Evolutionary conservation across 2,113 vertebrate species (phyloP), one percentile per base, ranked within the genome.

Genomic region (Scortum barcoo): DNA sequence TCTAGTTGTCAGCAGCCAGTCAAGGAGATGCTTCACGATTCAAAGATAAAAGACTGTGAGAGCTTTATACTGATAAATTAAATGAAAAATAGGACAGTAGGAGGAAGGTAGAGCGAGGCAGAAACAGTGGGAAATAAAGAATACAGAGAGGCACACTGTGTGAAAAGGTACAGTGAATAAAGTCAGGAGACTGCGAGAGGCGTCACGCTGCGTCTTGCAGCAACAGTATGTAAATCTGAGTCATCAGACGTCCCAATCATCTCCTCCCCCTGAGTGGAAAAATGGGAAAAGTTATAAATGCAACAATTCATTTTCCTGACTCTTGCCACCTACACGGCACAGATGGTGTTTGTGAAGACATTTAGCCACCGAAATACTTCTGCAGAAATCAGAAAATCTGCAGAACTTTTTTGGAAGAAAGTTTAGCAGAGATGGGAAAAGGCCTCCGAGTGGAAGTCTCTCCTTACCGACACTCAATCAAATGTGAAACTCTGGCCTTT

Each of bases 281-380:
- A 89, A 80, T 22, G 7, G 20, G 9, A 70, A 88, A 74, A 83
- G n/a, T 87, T 77, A 87, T 38, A 78, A 81, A 88, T 77, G 54
- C 68, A 65, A 54, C 76, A 77, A 89, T 76, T 82, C 65, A 66
- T 51, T 78, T 77, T 80, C 28, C 67, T 77, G 77, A 71, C 30
- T 85, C 50, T 36, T 76, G 74, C 89, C 91, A 83, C 92, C 87
- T 86, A 91, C 89, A 48, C 11, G 36, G 76, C 79, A 72, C 89
- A 93, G 88, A 89, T 91, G 92, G 92, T 91, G 87, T 91, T 89
- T 82, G 53, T 65, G 69, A 69, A 86, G 83, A 81, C 24, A 65
- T 86, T 61, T 13, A 70, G 51, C 58, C 26, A 48, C 54, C 2
- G 22, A 90, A 83, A 83, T 81, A 83, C 66, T 65, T 76, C 42